These are phyloP conservation scores for Lanius collurio DNA, from an alignment of 2,113 vertebrate genomes.

Conservation along the genomic window DNA sequence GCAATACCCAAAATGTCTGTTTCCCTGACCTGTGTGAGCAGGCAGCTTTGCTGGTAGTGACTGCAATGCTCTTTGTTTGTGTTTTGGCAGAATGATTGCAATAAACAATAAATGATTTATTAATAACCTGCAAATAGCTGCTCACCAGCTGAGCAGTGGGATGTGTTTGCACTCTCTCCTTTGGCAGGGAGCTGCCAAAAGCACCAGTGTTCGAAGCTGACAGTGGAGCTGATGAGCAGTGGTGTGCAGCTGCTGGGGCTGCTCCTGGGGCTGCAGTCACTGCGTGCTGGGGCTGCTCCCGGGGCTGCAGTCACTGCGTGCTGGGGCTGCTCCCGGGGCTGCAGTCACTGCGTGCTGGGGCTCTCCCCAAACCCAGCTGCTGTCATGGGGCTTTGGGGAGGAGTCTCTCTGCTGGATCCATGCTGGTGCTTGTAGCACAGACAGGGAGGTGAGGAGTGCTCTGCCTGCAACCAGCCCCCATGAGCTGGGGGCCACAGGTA, in stretches of 20 bases:
- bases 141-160: background rate
- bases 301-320: background rate
- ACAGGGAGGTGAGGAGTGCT: rapidly evolving
- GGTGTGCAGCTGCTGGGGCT: background rate
- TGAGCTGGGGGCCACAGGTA: rapidly evolving
- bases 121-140: conserved; percentile 9
- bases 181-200: background rate
- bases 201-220: background rate
- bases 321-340: background rate
- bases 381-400: background rate
- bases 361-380: background rate
- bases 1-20: background rate
- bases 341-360: background rate
- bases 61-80: background rate
- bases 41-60: background rate
- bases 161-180: background rate
- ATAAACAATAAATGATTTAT: background rate
- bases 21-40: background rate
- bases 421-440: rapidly evolving
- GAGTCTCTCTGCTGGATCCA: background rate
- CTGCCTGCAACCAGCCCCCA: background rate
- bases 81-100: background rate
- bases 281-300: background rate
- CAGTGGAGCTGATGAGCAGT: background rate
- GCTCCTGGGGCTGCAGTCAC: background rate